These are phyloP conservation scores for Lepidostoma basale DNA, from an alignment of 1,140 invertebrate species.

Conservation along the genomic window DNA sequence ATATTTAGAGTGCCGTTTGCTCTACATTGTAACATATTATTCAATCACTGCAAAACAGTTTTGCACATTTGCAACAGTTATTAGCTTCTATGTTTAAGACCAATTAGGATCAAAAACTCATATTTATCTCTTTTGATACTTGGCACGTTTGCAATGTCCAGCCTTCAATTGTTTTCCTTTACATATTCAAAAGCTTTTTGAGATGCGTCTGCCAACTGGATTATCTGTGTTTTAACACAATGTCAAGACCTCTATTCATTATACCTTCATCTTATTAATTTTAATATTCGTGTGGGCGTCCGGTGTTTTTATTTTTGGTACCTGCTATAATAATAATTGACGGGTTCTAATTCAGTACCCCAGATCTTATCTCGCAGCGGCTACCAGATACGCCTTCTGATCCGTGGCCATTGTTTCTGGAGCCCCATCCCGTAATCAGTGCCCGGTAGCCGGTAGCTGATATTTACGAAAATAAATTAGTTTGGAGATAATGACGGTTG, in stretches of 20 bases:
- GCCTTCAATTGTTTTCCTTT: too few relatives aligned
- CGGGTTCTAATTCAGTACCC: constrained; percentile 4
- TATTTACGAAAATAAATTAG: constrained; percentile 45
- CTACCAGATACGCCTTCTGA: constrained; percentile 34
- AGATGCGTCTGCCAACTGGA: too few relatives aligned
- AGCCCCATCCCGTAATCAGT: constrained; percentile 26
- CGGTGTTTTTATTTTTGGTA: not conserved
- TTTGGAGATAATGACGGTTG: constrained; percentile 35
- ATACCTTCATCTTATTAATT: constrained; percentile 21
- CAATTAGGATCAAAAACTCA: too few relatives aligned
- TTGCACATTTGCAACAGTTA: too few relatives aligned
- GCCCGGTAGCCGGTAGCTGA: constrained; percentile 43
- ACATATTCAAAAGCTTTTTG: too few relatives aligned
- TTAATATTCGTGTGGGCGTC: constrained; percentile 17
- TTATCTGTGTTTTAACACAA: too few relatives aligned
- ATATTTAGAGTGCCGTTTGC: too few relatives aligned
- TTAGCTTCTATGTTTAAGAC: too few relatives aligned
- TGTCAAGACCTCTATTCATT: constrained; percentile 15
- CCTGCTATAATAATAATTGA: constrained; percentile 23
- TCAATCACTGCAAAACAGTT: too few relatives aligned
- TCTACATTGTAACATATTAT: too few relatives aligned
- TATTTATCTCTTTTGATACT: too few relatives aligned
- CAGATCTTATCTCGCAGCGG: constrained; percentile 9
- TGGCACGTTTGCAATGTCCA: too few relatives aligned
- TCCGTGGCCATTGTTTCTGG: not conserved